These are phyloP conservation scores for Ormyrus nitidulus DNA, from an alignment of 2,888 invertebrate genomes.

Conservation along the genomic window DNA sequence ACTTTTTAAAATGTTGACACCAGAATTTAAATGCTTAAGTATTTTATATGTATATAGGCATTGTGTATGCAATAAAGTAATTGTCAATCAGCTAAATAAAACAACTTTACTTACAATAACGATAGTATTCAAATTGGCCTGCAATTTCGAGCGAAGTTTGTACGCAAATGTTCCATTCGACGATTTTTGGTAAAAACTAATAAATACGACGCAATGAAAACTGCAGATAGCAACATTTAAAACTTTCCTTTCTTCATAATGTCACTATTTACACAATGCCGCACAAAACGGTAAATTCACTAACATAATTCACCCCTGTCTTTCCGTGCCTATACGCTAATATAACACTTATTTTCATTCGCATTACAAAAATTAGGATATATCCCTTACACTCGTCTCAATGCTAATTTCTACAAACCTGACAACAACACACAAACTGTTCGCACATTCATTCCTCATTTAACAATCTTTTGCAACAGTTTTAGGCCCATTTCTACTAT, in stretches of 20 bases:
- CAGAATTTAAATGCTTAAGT: too few species aligned
- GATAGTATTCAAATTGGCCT: slow-evolving; percentile 3
- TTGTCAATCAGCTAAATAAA: not conserved
- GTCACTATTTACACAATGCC: slow-evolving; percentile 40
- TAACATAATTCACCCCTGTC: slow-evolving; percentile 17
- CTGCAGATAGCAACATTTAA: slow-evolving; percentile 16
- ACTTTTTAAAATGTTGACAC: too few species aligned
- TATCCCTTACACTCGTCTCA: not conserved
- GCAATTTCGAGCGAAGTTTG: slow-evolving; percentile 18
- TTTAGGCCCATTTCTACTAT: slow-evolving; percentile 42
- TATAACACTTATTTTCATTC: slow-evolving; percentile 22
- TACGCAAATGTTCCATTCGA: not conserved
- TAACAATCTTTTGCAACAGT: slow-evolving; percentile 31
- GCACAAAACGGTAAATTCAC: slow-evolving; percentile 19
- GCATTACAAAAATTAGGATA: slow-evolving; percentile 40
- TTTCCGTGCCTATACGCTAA: slow-evolving; percentile 20
- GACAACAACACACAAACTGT: slow-evolving; percentile 13
- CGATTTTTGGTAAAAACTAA: not conserved
- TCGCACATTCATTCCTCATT: slow-evolving; percentile 19
- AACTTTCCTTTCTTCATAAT: slow-evolving; percentile 6
- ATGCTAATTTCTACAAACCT: slow-evolving; percentile 26
- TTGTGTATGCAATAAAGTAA: not conserved
- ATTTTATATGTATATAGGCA: too few species aligned
- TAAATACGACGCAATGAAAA: not conserved
- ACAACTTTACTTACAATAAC: not conserved